A percentile compares a stretch with the other conserved stretches of the same genome.
These are phyloP conservation scores for Mionectes macconnelli DNA, from an alignment of 2,113 vertebrate species.

Conservation along the genomic window DNA sequence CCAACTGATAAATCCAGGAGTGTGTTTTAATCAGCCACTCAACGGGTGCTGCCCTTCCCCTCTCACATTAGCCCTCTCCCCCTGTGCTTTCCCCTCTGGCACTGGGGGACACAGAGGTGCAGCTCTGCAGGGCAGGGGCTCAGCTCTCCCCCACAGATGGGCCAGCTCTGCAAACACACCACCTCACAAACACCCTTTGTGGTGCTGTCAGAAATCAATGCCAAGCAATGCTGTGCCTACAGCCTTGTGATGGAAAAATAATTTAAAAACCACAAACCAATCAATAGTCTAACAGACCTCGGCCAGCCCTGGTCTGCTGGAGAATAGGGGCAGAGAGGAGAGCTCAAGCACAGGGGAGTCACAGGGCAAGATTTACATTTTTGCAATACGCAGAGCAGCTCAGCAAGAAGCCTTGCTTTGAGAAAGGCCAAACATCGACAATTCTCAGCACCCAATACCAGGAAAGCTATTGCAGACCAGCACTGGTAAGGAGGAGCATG, in stretches of 20 bases:
- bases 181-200: accelerated
- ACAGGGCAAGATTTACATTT: neutral
- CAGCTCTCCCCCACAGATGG: neutral
- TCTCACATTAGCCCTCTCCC: neutral
- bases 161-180: neutral
- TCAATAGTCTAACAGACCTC: neutral
- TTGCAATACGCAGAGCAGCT: neutral
- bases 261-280: neutral
- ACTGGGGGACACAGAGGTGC: no score
- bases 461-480: neutral
- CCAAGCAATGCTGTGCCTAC: neutral
- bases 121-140: neutral
- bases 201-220: neutral
- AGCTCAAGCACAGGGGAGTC: neutral
- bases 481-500: neutral
- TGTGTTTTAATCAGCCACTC: neutral
- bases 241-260: neutral
- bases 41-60: neutral
- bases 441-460: neutral
- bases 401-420: neutral
- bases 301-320: neutral
- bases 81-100: neutral
- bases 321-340: neutral
- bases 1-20: neutral
- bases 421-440: neutral